Conservation (phyloP, 2,797 vertebrate species). For the Bradypodion ventrale region DNA sequence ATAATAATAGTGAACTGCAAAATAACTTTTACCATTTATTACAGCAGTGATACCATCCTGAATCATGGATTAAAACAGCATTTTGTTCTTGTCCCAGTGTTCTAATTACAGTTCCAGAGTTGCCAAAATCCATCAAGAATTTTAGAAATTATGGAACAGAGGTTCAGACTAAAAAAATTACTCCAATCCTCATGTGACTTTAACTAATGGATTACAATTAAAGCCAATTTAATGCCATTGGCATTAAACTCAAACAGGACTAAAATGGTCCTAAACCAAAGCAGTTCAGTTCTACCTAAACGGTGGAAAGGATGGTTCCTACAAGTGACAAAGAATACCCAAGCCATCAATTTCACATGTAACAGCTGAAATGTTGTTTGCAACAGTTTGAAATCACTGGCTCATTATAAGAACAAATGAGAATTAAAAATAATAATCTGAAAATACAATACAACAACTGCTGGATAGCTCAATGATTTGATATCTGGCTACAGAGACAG, state of each 20-base stretch:
- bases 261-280: not conserved
- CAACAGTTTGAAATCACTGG: not conserved
- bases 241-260: not conserved
- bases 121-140: not conserved
- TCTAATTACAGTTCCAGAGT: not conserved
- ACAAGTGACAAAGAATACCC: not conserved
- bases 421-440: slow-evolving; percentile 2
- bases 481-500: no score
- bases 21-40: not conserved
- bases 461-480: no score
- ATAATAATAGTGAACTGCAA: not conserved
- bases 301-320: not conserved
- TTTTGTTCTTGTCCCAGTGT: not conserved
- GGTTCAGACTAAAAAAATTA: not conserved
- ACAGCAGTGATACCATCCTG: not conserved
- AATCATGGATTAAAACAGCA: not conserved
- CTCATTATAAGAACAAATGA: not conserved
- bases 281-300: not conserved
- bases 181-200: not conserved
- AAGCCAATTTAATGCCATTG: not conserved
- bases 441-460: not conserved
- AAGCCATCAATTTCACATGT: not conserved
- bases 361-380: slow-evolving; percentile 11
- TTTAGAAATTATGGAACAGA: not conserved
- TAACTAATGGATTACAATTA: not conserved